Evolutionary conservation across 2,797 vertebrate genomes (phyloP).

Genomic region (Sebastes kiyomatsui): DNA sequence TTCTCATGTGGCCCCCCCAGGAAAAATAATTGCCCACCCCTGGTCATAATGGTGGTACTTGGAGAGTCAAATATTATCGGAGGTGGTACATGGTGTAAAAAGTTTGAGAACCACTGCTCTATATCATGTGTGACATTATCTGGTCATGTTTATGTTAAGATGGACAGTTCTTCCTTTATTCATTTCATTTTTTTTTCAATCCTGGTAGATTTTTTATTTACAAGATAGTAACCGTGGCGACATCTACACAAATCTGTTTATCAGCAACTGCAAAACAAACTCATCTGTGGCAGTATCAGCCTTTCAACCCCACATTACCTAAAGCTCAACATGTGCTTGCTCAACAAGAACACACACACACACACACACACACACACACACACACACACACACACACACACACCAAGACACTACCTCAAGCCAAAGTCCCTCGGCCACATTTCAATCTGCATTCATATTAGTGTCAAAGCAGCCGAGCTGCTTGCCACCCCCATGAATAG

Average conservation of each 20-base stretch:
- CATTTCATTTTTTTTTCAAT: neutral
- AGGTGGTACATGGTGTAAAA: no score
- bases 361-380: neutral
- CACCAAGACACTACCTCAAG: slow-evolving; percentile 31
- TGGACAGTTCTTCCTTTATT: neutral
- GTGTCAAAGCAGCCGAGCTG: slow-evolving; percentile 69
- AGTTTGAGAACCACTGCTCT: no score
- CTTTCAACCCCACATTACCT: neutral
- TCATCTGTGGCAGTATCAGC: neutral
- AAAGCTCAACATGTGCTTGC: neutral
- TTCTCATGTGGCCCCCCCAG: no score
- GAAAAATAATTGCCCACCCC: no score
- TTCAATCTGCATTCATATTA: slow-evolving; percentile 80
- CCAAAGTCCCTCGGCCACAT: slow-evolving; percentile 55
- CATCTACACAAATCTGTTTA: neutral
- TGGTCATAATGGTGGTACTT: no score
- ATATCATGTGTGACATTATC: neutral
- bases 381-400: neutral
- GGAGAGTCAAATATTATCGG: no score
- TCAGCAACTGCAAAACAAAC: slow-evolving; percentile 4
- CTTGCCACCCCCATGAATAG: slow-evolving; percentile 78
- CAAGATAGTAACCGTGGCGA: neutral
- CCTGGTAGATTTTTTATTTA: neutral
- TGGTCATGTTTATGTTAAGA: neutral
- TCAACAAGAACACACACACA: neutral